Conservation (phyloP, 2,888 invertebrate species). For the Seira sanloemensis region DNA sequence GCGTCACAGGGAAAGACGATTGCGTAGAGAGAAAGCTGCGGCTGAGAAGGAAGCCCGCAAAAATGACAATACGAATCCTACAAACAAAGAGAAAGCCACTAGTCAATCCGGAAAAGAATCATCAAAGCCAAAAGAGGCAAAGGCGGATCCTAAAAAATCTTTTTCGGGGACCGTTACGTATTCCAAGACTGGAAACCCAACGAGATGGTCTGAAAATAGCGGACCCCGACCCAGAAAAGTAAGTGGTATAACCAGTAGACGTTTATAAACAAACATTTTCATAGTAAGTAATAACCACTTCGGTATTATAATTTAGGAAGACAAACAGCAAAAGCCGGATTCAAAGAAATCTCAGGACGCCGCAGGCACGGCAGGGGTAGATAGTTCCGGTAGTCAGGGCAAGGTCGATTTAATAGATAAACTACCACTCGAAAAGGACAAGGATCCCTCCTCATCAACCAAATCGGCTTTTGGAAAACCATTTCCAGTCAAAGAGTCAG, state of each 20-base stretch:
- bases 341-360: slow-evolving; percentile 32
- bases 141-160: slow-evolving; percentile 26
- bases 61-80: not conserved
- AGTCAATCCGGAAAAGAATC: slow-evolving; percentile 4
- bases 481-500: slow-evolving; percentile 34
- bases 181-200: slow-evolving; percentile 37
- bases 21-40: slow-evolving; percentile 60
- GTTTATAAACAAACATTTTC: not conserved
- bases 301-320: not conserved
- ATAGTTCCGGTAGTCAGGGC: slow-evolving; percentile 16
- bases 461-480: slow-evolving; percentile 44
- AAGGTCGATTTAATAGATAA: slow-evolving; percentile 11
- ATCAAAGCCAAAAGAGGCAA: slow-evolving; percentile 17
- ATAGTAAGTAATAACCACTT: too few species aligned
- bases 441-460: not conserved
- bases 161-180: slow-evolving; percentile 34
- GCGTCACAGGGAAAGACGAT: slow-evolving; percentile 39
- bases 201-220: slow-evolving; percentile 62
- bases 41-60: slow-evolving; percentile 45
- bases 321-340: slow-evolving; percentile 23
- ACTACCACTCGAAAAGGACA: slow-evolving; percentile 29
- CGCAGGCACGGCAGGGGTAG: too few species aligned
- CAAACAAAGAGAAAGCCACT: not conserved
- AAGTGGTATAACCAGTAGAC: not conserved
- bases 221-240: slow-evolving; percentile 53